A percentile compares a stretch with the other conserved stretches of the same genome.
These are phyloP conservation scores for Calyptomena viridis DNA, from an alignment of 2,113 vertebrate species.

Conservation along the genomic window DNA sequence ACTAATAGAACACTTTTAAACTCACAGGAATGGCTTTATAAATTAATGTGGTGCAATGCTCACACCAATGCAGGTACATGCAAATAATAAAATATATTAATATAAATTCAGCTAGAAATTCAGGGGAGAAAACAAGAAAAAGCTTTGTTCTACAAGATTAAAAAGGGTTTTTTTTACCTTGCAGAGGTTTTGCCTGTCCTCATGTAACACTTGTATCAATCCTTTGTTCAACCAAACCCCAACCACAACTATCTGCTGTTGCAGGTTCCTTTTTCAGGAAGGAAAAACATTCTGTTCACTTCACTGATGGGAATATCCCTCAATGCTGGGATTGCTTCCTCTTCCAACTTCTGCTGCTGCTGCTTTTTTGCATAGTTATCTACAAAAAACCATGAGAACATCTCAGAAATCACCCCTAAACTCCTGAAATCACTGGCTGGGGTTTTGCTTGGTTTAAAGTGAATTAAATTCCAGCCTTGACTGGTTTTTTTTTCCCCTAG, in stretches of 20 bases:
- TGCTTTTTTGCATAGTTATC: constrained; percentile 86
- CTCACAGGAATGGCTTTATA: neutral
- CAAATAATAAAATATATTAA: neutral
- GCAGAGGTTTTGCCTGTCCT: neutral
- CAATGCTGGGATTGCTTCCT: constrained; percentile 82
- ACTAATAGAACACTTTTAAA: neutral
- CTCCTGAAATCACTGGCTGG: neutral
- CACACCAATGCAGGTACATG: neutral
- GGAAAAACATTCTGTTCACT: constrained; percentile 87
- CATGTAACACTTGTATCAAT: neutral
- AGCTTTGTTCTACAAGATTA: neutral
- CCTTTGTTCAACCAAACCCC: neutral
- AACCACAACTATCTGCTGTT: neutral
- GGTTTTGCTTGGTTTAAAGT: neutral
- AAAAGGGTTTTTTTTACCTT: neutral
- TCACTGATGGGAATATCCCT: constrained; percentile 88
- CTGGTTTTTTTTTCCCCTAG: neutral
- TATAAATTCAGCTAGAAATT: neutral
- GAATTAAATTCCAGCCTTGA: neutral
- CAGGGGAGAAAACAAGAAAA: neutral
- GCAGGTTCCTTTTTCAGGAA: constrained; percentile 47
- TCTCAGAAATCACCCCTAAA: neutral
- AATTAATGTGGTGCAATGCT: neutral
- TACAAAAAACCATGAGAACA: constrained; percentile 52
- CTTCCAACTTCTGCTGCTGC: constrained; percentile 67